Percentiles rank a stretch among this genome's conserved stretches.
phyloP scores from a whole-genome alignment of 2,888 invertebrate species.

The Formica aserva region DNA sequence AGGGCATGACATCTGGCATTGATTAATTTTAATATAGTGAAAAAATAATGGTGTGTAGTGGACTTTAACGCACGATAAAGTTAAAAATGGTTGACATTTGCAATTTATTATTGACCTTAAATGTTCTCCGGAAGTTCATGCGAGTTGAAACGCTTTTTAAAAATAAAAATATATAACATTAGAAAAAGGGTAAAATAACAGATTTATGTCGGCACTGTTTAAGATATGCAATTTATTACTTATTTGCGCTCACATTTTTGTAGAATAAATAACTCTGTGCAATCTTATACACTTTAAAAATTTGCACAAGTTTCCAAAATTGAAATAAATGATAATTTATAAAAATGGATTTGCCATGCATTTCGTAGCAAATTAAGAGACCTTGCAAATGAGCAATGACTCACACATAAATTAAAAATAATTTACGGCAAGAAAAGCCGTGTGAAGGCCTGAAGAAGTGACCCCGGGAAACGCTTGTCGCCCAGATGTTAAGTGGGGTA shows the following conservation, averaged over 20 bases:
- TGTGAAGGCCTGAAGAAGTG: conserved; percentile 55
- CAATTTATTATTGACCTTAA: conserved; percentile 52
- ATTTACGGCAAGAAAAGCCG: conserved; percentile 61
- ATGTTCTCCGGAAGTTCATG: conserved; percentile 50
- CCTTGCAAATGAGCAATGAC: not conserved
- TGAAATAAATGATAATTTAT: not conserved
- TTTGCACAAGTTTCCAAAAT: not conserved
- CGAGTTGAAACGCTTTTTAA: conserved; percentile 47
- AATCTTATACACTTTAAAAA: not conserved
- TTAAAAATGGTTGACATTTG: conserved; percentile 56
- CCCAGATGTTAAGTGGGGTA: conserved; percentile 82
- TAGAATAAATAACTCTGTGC: not conserved
- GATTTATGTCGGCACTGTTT: not conserved
- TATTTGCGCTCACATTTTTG: not conserved
- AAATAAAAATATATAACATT: conserved; percentile 45
- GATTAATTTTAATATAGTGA: conserved; percentile 47
- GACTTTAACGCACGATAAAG: conserved; percentile 27
- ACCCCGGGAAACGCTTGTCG: conserved; percentile 72
- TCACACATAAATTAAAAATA: conserved; percentile 51
- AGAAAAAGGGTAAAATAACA: conserved; percentile 32
- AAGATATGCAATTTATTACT: not conserved
- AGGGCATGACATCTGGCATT: conserved; percentile 40
- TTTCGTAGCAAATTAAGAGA: not conserved
- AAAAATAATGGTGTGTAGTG: conserved; percentile 27
- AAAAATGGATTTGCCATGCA: not conserved